Percentiles rank a stretch among this genome's conserved stretches.
phyloP scores from a whole-genome alignment of 2,888 invertebrate species.

The Anticlea derivata region DNA sequence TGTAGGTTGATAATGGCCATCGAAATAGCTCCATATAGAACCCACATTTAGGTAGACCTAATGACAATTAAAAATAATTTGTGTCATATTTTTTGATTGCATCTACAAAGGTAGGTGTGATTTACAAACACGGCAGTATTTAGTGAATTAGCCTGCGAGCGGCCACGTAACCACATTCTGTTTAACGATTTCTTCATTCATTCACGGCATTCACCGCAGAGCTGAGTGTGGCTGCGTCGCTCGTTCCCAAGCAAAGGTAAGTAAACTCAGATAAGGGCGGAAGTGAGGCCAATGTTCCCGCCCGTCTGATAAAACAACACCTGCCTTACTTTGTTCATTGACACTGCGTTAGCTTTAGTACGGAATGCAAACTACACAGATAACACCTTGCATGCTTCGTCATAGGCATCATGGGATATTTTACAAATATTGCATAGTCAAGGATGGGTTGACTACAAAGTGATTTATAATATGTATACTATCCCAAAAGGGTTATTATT shows the following conservation, averaged over 20 bases:
- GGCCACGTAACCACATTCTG: constrained; percentile 12
- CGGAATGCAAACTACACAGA: constrained; percentile 29
- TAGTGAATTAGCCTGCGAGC: constrained; percentile 2
- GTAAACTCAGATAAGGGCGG: constrained; percentile 77
- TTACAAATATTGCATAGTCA: not conserved
- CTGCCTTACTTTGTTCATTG: constrained; percentile 53
- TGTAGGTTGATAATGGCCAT: too few species aligned
- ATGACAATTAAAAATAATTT: too few species aligned
- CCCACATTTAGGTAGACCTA: too few species aligned
- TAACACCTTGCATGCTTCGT: constrained; percentile 23
- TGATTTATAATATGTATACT: too few species aligned
- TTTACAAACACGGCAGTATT: not conserved
- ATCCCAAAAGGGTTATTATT: too few species aligned
- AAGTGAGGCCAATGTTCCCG: constrained; percentile 75
- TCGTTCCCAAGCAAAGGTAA: constrained; percentile 70
- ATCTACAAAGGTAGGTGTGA: too few species aligned
- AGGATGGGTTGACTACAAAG: too few species aligned
- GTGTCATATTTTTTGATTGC: too few species aligned
- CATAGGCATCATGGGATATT: constrained; percentile 1
- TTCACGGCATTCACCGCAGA: constrained; percentile 38
- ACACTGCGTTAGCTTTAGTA: constrained; percentile 37
- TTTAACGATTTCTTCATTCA: constrained; percentile 23
- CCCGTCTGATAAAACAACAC: constrained; percentile 67
- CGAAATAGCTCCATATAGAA: too few species aligned
- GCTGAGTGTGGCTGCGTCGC: constrained; percentile 49